Base-by-base conservation (phyloP, 2,888 invertebrate genomes). In the Venusia cambrica region DNA sequence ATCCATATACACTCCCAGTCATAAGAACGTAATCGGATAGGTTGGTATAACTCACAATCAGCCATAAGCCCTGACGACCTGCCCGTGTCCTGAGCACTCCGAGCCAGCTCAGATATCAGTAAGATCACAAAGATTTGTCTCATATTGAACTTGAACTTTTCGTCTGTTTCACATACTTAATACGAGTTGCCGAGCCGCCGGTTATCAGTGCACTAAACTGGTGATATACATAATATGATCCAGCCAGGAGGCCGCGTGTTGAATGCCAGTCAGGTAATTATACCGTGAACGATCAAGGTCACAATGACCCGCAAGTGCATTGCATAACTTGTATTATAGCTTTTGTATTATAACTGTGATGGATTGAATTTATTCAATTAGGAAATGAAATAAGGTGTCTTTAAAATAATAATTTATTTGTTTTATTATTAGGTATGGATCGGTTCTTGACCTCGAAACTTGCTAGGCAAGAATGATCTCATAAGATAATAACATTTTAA, bases 11-110 rank as follows among this genome's bases (percentile, higher is more conserved):
- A n/a, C n/a, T n/a, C n/a, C n/a, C n/a, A n/a, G n/a, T n/a, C n/a
- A n/a, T n/a, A n/a, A n/a, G n/a, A n/a, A n/a, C n/a, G n/a, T 6
- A 17, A 26, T 17, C 7, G 1, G 3, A 18, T 7, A 31, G n/a
- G n/a, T n/a, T n/a, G n/a, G n/a, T n/a, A n/a, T n/a, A 7, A 70
- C 78, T 73, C 45, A 81, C 83, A 84, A 12, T 81, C 72, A 1
- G 78, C 70, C 72, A 83, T 69, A 11, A 69, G 55, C 3, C 83
- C 83, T 0, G 72, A 72, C 0, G 83, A 78, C 33, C 57, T 57
- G 1, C 78, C 81, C 1, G 66, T 66, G 18, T 78, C 67, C 9
- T 62, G 51, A 1, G 47, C 43, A 2, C 54, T 58, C 6, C 51
- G 17, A 32, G 40, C 51, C 11, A 54, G 35, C 15, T 40, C 51